phyloP scores from a whole-genome alignment of 23 tunicate species.

The Pegea sp. region DNA sequence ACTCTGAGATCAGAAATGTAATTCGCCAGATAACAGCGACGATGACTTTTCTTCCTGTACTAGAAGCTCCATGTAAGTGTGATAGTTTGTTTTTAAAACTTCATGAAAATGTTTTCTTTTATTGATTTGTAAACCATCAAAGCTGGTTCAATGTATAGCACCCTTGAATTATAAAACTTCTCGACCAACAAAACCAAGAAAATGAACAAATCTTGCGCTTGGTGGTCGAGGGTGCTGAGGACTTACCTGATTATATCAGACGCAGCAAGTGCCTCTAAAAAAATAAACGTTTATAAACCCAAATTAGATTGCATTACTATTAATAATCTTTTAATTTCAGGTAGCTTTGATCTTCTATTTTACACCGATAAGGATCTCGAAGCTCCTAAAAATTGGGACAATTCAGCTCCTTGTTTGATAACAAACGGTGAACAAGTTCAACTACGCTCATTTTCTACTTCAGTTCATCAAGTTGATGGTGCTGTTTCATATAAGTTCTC shows the following conservation, averaged over 20 bases:
- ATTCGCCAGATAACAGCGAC: conserved; percentile 91
- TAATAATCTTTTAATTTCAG: no score
- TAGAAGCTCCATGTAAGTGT: conserved; percentile 62
- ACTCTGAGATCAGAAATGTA: conserved; percentile 63
- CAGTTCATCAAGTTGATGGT: conserved; percentile 72
- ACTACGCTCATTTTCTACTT: conserved; percentile 68
- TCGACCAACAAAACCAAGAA: no score
- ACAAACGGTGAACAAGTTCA: conserved; percentile 58
- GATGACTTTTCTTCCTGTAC: conserved; percentile 73
- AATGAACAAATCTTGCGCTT: no score
- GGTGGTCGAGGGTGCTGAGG: no score
- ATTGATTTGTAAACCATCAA: no score
- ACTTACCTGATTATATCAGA: no score
- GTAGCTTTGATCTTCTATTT: conserved; percentile 69
- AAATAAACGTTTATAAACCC: no score
- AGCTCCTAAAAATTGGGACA: conserved; percentile 54
- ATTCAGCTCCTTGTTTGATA: conserved; percentile 52
- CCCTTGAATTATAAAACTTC: no score
- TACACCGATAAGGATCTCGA: conserved; percentile 54
- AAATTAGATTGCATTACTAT: no score
- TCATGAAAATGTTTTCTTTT: neutral
- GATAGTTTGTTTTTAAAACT: neutral
- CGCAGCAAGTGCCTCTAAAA: no score
- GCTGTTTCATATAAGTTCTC: conserved; percentile 88
- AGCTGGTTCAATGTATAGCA: no score